phyloP scores from a whole-genome alignment of 2,888 invertebrate species.

The Lampropteryx suffumata region DNA sequence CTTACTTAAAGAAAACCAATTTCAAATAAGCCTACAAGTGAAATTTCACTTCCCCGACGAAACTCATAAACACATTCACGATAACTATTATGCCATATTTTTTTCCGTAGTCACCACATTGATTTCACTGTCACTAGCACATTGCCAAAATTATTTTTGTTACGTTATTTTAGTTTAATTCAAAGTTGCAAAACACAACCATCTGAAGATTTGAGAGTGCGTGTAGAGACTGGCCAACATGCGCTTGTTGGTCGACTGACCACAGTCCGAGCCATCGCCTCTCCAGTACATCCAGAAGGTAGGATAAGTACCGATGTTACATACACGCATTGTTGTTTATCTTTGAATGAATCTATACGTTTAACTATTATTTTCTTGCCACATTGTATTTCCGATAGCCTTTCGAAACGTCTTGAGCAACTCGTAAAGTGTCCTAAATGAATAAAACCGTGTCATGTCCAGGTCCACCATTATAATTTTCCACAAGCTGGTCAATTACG shows the following conservation, averaged over 20 bases:
- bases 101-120: slow-evolving; percentile 4
- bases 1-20: slow-evolving; percentile 7
- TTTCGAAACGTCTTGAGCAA: slow-evolving; percentile 26
- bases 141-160: neutral
- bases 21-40: neutral
- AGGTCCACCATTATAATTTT: too few relatives aligned
- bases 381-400: slow-evolving; percentile 31
- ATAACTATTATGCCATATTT: neutral
- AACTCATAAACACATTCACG: slow-evolving; percentile 1
- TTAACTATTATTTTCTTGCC: slow-evolving; percentile 33
- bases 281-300: slow-evolving; percentile 25
- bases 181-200: slow-evolving; percentile 30
- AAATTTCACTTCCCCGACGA: neutral
- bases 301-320: slow-evolving; percentile 52
- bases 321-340: slow-evolving; percentile 74
- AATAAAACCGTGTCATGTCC: neutral
- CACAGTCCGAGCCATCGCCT: slow-evolving; percentile 43
- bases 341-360: slow-evolving; percentile 64
- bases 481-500: too few relatives aligned
- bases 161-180: neutral
- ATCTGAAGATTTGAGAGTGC: slow-evolving; percentile 45
- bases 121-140: neutral
- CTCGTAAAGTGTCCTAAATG: too few relatives aligned
- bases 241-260: slow-evolving; percentile 63
- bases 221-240: slow-evolving; percentile 57